Conservation (phyloP, 2,797 vertebrate genomes). For the Echeneis naucrates region DNA sequence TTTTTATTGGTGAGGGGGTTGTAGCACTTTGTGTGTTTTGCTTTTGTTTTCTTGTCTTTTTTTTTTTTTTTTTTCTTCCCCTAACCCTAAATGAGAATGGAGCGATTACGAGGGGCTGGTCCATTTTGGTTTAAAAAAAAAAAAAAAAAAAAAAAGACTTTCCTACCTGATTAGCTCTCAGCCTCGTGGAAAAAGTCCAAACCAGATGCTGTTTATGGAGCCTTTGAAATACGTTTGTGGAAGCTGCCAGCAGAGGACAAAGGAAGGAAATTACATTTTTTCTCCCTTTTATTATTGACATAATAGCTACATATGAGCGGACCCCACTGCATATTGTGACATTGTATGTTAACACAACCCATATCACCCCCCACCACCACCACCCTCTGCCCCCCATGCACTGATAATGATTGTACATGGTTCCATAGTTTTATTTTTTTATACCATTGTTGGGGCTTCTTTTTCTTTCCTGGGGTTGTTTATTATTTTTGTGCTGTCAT, state of each 20-base stretch:
- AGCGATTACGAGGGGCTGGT: background rate
- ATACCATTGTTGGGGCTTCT: conserved; percentile 42
- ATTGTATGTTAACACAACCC: conserved; percentile 31
- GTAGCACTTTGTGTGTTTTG: conserved; percentile 3
- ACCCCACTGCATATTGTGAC: conserved; percentile 16
- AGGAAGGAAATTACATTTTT: background rate
- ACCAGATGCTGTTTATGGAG: background rate
- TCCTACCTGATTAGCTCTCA: background rate
- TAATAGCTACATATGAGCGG: conserved; percentile 1
- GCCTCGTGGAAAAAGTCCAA: background rate
- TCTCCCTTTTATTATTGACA: background rate
- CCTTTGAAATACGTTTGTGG: conserved; percentile 9
- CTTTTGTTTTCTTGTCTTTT: conserved; percentile 4
- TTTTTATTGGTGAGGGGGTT: conserved; percentile 1
- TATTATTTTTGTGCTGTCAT: conserved; percentile 49
- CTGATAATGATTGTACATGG: conserved; percentile 72
- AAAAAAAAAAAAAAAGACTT: too few relatives aligned
- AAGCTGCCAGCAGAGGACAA: background rate
- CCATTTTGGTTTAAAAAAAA: background rate
- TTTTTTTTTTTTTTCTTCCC: conserved; percentile 1
- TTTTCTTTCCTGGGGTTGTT: conserved; percentile 27
- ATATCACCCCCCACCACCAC: background rate
- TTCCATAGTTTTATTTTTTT: conserved; percentile 66
- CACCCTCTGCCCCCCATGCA: conserved; percentile 58
- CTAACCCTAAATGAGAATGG: background rate